These are phyloP conservation scores for Clarias gariepinus DNA, from an alignment of 2,113 vertebrate genomes.

Conservation along the genomic window DNA sequence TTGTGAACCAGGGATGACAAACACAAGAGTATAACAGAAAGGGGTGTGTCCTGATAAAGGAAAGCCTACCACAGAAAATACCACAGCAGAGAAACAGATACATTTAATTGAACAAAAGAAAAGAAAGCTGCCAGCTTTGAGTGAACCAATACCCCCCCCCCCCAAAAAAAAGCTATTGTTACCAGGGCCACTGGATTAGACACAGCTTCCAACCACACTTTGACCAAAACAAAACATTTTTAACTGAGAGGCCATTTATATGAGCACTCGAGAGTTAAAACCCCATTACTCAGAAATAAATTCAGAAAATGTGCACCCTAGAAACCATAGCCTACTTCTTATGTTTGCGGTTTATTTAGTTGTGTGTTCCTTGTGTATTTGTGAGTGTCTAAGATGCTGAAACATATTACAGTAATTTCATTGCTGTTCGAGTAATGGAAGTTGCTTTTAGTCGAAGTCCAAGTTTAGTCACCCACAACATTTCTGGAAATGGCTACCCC, in stretches of 20 bases:
- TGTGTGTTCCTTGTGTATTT: not conserved
- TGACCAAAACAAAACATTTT: constrained; percentile 71
- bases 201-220: constrained; percentile 67
- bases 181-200: constrained; percentile 74
- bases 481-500: constrained; percentile 3
- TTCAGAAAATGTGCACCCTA: constrained; percentile 46
- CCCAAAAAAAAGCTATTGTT: constrained; percentile 68
- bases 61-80: constrained; percentile 50
- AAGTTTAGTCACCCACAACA: constrained; percentile 33
- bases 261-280: constrained; percentile 62
- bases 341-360: constrained; percentile 40
- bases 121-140: constrained; percentile 64
- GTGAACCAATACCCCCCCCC: constrained; percentile 55
- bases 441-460: constrained; percentile 47
- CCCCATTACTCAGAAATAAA: constrained; percentile 54
- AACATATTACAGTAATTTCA: constrained; percentile 46
- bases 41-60: constrained; percentile 1
- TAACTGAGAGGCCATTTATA: constrained; percentile 64
- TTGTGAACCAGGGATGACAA: not conserved
- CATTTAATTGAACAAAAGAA: constrained; percentile 68
- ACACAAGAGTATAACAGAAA: constrained; percentile 16
- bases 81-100: constrained; percentile 53
- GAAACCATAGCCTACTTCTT: constrained; percentile 31
- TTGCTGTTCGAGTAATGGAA: constrained; percentile 38
- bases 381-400: constrained; percentile 18